Evolutionary conservation across 1,140 invertebrate genomes (phyloP).

Genomic region (Calosoma granatense): DNA sequence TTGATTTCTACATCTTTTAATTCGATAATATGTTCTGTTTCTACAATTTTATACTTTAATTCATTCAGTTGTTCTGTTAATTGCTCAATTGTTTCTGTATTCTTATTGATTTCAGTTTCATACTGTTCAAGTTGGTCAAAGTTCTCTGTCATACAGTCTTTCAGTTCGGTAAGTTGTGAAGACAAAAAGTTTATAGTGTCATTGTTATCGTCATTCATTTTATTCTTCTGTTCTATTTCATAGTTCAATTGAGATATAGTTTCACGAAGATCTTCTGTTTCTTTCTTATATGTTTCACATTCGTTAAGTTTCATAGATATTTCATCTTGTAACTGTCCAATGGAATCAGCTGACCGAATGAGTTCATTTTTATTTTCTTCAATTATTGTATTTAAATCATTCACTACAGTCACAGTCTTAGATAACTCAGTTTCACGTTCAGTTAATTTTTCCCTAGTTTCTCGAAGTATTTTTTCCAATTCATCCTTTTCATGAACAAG

Average conservation of each 20-base stretch:
- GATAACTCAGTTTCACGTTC: slow-evolving; percentile 34
- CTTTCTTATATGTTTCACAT: slow-evolving; percentile 22
- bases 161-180: slow-evolving; percentile 17
- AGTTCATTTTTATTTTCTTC: slow-evolving; percentile 36
- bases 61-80: slow-evolving; percentile 18
- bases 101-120: slow-evolving; percentile 21
- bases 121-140: slow-evolving; percentile 19
- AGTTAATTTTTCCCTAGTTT: slow-evolving; percentile 30
- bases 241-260: slow-evolving; percentile 23
- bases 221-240: slow-evolving; percentile 18
- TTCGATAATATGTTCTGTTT: slow-evolving; percentile 19
- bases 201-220: neutral
- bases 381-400: slow-evolving; percentile 27
- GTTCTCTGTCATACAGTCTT: slow-evolving; percentile 19
- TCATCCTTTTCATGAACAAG: slow-evolving; percentile 40
- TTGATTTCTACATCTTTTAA: slow-evolving; percentile 31
- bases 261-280: slow-evolving; percentile 22
- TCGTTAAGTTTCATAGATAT: slow-evolving; percentile 15
- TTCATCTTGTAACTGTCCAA: slow-evolving; percentile 22
- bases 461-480: slow-evolving; percentile 33
- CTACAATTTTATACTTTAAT: slow-evolving; percentile 17
- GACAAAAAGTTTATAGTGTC: slow-evolving; percentile 5
- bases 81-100: slow-evolving; percentile 18
- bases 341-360: slow-evolving; percentile 19
- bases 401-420: too few species aligned